Evolutionary conservation across 2,888 invertebrate species (phyloP), one percentile per base, ranked within the genome.

Genomic region (Philopedon plagiatum): DNA sequence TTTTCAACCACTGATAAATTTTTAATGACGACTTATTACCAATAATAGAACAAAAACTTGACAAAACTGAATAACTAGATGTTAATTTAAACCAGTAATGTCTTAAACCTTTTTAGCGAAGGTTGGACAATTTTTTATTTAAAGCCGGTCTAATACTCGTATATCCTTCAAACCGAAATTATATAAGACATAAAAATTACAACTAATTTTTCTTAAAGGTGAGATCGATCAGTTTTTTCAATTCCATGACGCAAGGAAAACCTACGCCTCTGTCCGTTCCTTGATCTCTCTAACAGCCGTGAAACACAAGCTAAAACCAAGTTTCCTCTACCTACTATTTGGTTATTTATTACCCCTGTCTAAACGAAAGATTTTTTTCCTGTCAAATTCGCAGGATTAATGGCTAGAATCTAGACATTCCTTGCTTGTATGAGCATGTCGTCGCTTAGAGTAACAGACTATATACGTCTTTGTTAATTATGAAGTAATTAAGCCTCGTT

Each of bases 401-500:
- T 68, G 62, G 62, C 62, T 23, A 23, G 34, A 34, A 60, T 49
- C 41, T 61, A 68, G 68, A 62, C 68, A 68, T 68, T 68, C 68
- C 68, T 58, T 51, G 51, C 51, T 29, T 51, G 51, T 51, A 51
- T 51, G 51, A 51, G 44, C 54, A 19, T 62, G 68, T 68, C 68
- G 68, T 54, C 56, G 60, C 39, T 54, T 32, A 39, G 51, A 54
- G 68, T 68, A 60, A 68, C 62, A 34, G 62, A 49, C 61, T 51
- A 15, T 61, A 68, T 62, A 57, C 70, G 63, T 63, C 70, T 71
- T 71, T 65, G 71, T 71, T 71, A 71, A 71, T 71, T 71, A 71
- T 71, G 71, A 71, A 64, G 71, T 71, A 71, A 71, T 71, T 71
- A 71, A 71, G 71, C 65, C 11, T 39, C 65, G 64, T 63, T 71